These are phyloP conservation scores for Haliclystus octoradiatus DNA, from an alignment of 30 jellyfish, hydroid and myxozoan species.

Conservation along the genomic window DNA sequence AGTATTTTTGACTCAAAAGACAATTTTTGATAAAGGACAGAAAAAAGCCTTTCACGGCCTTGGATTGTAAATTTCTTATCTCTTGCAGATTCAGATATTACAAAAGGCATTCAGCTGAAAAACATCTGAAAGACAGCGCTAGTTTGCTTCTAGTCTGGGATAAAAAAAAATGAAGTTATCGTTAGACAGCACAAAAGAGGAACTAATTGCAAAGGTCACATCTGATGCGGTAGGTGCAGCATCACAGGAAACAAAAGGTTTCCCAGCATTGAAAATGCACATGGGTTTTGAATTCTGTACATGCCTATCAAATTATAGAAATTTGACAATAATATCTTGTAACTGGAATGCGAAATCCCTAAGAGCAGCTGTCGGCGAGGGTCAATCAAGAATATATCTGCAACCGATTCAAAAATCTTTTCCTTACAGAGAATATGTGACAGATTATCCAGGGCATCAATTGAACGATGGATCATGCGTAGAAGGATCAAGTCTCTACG, in stretches of 20 bases:
- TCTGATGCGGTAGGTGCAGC: neutral
- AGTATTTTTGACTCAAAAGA: too few species aligned
- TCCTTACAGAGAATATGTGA: too few species aligned
- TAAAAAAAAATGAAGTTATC: neutral
- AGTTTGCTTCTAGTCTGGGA: neutral
- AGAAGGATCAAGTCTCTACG: neutral
- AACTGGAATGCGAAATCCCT: neutral
- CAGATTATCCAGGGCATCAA: neutral
- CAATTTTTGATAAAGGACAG: too few species aligned
- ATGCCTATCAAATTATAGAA: neutral
- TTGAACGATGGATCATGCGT: neutral
- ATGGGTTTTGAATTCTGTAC: neutral
- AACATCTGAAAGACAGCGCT: neutral
- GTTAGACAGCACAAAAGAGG: neutral
- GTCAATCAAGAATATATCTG: neutral
- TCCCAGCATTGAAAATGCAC: neutral
- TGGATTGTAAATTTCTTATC: too few species aligned
- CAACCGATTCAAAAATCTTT: neutral
- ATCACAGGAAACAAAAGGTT: neutral
- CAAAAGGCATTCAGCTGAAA: too few species aligned
- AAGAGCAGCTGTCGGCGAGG: neutral
- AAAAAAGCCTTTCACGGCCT: too few species aligned
- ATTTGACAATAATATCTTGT: neutral
- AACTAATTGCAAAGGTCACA: neutral
- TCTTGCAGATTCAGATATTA: too few species aligned